These are phyloP conservation scores for Marasmarcha lunaedactyla DNA, from an alignment of 2,888 invertebrate species.

Conservation along the genomic window DNA sequence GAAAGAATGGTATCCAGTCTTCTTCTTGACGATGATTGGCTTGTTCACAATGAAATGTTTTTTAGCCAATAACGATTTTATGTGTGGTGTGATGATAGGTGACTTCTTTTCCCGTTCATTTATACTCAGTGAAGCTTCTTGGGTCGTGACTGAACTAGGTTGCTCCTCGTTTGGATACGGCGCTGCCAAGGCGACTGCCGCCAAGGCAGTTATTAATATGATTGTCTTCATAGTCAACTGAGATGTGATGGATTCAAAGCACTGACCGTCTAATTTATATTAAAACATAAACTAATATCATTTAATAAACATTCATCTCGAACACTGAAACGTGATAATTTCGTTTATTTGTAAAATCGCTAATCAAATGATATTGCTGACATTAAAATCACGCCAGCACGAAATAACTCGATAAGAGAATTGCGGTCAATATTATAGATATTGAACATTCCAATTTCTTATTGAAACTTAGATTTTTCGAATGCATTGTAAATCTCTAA, in stretches of 20 bases:
- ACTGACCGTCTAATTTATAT: neutral
- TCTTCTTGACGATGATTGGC: conserved; percentile 45
- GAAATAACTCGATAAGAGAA: no score
- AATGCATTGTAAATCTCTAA: no score
- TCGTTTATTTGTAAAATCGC: no score
- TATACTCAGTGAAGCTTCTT: conserved; percentile 10
- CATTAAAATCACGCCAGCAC: no score
- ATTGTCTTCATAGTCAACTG: conserved; percentile 38
- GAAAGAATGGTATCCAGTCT: conserved; percentile 37
- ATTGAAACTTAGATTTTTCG: no score
- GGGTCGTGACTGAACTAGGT: neutral
- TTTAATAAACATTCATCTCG: no score
- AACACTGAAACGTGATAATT: no score
- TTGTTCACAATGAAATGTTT: conserved; percentile 29
- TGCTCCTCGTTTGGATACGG: conserved; percentile 30
- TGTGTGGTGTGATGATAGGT: conserved; percentile 7
- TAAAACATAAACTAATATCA: neutral
- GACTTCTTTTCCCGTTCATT: conserved; percentile 36
- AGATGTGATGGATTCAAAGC: neutral
- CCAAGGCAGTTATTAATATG: conserved; percentile 41
- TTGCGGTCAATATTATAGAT: no score
- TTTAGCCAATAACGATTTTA: conserved; percentile 12
- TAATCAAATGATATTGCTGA: no score
- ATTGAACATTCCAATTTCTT: no score
- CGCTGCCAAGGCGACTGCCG: conserved; percentile 34